Evolutionary conservation across 2,888 invertebrate genomes (phyloP).

Genomic region (Timema cristinae): DNA sequence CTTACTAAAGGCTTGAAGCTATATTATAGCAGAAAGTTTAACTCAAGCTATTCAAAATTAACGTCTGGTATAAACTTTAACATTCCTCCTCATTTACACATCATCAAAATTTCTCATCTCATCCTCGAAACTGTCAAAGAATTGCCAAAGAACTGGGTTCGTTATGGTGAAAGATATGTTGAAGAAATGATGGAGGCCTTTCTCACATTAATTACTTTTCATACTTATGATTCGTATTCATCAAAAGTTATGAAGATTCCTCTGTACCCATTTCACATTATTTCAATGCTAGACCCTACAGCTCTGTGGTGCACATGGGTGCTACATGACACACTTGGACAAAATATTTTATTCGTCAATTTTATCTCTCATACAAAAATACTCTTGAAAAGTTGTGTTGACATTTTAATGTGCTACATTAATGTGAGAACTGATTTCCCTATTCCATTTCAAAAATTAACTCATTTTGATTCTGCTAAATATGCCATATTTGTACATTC

Average conservation of each 20-base stretch:
- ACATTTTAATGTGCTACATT: no score
- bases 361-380: no score
- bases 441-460: no score
- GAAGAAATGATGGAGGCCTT: slow-evolving; percentile 25
- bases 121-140: slow-evolving; percentile 24
- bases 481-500: no score
- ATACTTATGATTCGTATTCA: slow-evolving; percentile 10
- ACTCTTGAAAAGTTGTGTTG: no score
- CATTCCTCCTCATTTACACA: slow-evolving; percentile 11
- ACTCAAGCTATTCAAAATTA: no score
- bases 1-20: slow-evolving; percentile 21
- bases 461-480: no score
- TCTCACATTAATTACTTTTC: slow-evolving; percentile 22
- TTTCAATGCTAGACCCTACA: slow-evolving; percentile 26
- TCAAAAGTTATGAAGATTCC: not conserved
- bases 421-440: no score
- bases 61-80: slow-evolving; percentile 1
- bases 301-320: slow-evolving; percentile 25
- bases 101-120: slow-evolving; percentile 22
- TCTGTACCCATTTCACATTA: slow-evolving; percentile 24
- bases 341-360: slow-evolving; percentile 19
- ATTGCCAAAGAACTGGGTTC: slow-evolving; percentile 24
- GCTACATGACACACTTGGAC: slow-evolving; percentile 24
- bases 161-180: slow-evolving; percentile 22
- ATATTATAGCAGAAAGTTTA: slow-evolving; percentile 12